These are phyloP conservation scores for Autographa gamma DNA, from an alignment of 2,888 invertebrate genomes.

Conservation along the genomic window DNA sequence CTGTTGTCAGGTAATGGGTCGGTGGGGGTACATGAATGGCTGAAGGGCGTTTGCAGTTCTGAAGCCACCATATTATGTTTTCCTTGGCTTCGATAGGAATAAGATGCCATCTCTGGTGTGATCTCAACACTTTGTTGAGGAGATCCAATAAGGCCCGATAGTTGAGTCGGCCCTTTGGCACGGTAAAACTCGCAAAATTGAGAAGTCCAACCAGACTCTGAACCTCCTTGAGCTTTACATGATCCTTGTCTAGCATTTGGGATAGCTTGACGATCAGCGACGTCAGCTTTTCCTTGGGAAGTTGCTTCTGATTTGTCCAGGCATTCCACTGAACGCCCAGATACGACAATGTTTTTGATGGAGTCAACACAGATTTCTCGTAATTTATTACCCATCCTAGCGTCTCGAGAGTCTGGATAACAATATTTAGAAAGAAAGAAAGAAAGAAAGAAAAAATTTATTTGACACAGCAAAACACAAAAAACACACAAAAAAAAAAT, in stretches of 20 bases:
- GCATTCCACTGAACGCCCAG: background rate
- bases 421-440: too few relatives aligned
- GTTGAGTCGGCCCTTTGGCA: slow-evolving; percentile 7
- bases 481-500: too few relatives aligned
- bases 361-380: background rate
- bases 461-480: too few relatives aligned
- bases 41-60: slow-evolving; percentile 29
- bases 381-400: background rate
- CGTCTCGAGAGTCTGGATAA: background rate
- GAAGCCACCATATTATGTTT: slow-evolving; percentile 50
- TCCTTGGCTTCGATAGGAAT: background rate
- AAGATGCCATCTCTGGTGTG: too few relatives aligned
- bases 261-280: background rate
- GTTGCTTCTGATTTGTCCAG: background rate
- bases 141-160: slow-evolving; percentile 23
- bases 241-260: background rate
- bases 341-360: background rate
- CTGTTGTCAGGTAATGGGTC: slow-evolving; percentile 46
- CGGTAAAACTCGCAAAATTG: slow-evolving; percentile 10
- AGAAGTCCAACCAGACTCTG: background rate
- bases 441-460: too few relatives aligned
- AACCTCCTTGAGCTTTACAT: background rate
- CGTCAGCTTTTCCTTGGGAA: background rate
- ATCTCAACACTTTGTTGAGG: slow-evolving; percentile 22
- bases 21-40: slow-evolving; percentile 36